Evolutionary conservation across 2,113 vertebrate species (phyloP).

Genomic region (Cololabis saira): DNA sequence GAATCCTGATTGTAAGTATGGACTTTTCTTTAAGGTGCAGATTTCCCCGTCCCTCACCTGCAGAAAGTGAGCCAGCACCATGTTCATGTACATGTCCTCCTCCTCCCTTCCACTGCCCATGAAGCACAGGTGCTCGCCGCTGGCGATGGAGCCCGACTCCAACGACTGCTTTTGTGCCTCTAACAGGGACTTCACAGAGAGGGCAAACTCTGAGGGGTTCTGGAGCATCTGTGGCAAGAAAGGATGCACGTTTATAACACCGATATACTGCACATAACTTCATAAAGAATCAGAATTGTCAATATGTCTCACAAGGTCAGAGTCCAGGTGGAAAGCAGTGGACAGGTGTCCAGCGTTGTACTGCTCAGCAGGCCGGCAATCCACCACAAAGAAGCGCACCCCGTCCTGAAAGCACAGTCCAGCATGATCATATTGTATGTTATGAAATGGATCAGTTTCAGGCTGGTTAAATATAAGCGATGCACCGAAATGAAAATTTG

Average conservation of each 20-base stretch:
- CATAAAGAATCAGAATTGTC: rapidly evolving
- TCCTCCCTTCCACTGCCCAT: slow-evolving; percentile 99
- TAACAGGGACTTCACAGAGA: slow-evolving; percentile 95
- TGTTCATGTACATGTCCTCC: slow-evolving; percentile 99
- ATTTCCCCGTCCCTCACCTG: slow-evolving; percentile 82
- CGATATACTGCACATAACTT: rapidly evolving
- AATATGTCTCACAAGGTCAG: slow-evolving; percentile 88
- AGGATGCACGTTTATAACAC: not conserved
- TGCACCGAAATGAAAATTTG: no score
- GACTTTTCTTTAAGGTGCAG: no score
- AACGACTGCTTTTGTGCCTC: slow-evolving; percentile 98
- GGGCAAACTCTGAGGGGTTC: slow-evolving; percentile 95
- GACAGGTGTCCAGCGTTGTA: slow-evolving; percentile 98
- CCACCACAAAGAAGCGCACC: slow-evolving; percentile 98
- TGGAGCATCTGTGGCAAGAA: slow-evolving; percentile 90
- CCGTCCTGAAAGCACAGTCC: slow-evolving; percentile 84
- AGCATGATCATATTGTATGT: not conserved
- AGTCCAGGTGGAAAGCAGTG: slow-evolving; percentile 98
- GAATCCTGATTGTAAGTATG: no score
- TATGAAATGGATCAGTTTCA: not conserved
- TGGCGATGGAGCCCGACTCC: slow-evolving; percentile 94
- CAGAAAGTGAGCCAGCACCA: slow-evolving; percentile 97
- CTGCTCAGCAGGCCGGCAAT: slow-evolving; percentile 97
- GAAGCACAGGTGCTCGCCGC: slow-evolving; percentile 97
- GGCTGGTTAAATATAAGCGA: no score